Conservation (phyloP, 2,113 vertebrate species). For the Upupa epops region DNA sequence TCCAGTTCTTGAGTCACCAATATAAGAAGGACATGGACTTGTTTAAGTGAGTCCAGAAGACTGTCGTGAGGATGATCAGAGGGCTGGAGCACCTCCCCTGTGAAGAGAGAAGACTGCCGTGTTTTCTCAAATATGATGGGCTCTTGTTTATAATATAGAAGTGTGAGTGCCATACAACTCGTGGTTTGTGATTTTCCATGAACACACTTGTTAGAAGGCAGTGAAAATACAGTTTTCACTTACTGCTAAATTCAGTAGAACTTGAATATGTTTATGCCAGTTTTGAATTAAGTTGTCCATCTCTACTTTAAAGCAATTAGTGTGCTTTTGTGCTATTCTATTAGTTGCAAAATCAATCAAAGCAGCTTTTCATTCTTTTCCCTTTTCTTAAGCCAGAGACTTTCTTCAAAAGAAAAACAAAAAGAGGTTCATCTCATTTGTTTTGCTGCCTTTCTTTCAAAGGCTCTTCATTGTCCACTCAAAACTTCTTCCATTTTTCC, state of each 20-base stretch:
- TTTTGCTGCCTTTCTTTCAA: background rate
- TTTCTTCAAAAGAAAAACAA: conserved; percentile 11
- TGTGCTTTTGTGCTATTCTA: background rate
- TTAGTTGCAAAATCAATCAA: conserved; percentile 39
- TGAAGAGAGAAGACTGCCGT: too few species aligned
- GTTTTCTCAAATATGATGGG: too few species aligned
- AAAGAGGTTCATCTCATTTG: background rate
- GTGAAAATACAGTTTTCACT: background rate
- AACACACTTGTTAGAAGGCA: background rate
- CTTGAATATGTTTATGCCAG: background rate
- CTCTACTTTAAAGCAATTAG: conserved; percentile 23
- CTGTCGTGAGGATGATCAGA: too few species aligned
- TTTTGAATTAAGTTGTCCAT: conserved; percentile 32
- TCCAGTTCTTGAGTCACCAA: too few species aligned
- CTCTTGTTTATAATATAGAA: background rate
- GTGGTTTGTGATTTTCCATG: background rate
- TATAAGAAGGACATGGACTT: too few species aligned
- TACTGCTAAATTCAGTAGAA: background rate
- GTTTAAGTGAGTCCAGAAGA: too few species aligned
- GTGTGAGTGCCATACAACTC: background rate
- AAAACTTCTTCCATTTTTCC: background rate
- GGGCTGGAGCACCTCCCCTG: too few species aligned
- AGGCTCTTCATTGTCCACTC: background rate
- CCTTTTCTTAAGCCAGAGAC: background rate
- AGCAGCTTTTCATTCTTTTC: background rate